These are phyloP conservation scores for Cebus imitator DNA, from an alignment of 2,113 vertebrate species.

Conservation along the genomic window DNA sequence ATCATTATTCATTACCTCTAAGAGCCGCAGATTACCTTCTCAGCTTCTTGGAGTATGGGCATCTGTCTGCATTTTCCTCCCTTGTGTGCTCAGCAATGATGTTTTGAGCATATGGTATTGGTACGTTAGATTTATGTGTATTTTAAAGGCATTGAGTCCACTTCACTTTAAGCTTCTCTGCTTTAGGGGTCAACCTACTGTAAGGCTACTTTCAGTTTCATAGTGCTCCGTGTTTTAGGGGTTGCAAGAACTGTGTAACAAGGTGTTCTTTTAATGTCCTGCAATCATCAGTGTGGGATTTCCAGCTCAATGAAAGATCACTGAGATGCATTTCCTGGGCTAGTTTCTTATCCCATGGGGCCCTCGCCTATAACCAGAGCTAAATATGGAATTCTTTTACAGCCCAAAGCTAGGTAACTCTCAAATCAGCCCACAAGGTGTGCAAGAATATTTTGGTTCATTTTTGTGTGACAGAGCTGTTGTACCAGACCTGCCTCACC, in stretches of 20 bases:
- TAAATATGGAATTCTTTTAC: neutral
- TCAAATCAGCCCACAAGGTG: neutral
- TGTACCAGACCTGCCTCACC: neutral
- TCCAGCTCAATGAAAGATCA: slow-evolving; percentile 22
- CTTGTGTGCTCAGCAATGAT: neutral
- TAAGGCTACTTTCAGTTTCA: slow-evolving; percentile 50
- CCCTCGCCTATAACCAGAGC: neutral
- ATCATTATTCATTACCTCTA: slow-evolving; percentile 41
- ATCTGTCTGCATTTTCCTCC: slow-evolving; percentile 24
- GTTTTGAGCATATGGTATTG: slow-evolving; percentile 16
- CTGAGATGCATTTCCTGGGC: slow-evolving; percentile 26
- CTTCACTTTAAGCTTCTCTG: slow-evolving; percentile 36
- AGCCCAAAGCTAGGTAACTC: neutral
- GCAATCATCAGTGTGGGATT: slow-evolving; percentile 1
- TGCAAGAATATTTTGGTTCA: neutral
- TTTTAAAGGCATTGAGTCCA: slow-evolving; percentile 46
- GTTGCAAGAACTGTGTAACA: neutral
- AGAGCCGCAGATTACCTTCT: slow-evolving; percentile 42
- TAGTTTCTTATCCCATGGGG: slow-evolving; percentile 12
- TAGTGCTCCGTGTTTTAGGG: neutral
- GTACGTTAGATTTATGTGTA: slow-evolving; percentile 43
- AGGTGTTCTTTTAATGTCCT: slow-evolving; percentile 41
- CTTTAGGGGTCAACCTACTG: slow-evolving; percentile 31
- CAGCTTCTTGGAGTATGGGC: neutral
- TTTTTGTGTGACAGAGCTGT: neutral